Conservation (phyloP, 64 coral and sea anemone genomes). For the Montipora capricornis region DNA sequence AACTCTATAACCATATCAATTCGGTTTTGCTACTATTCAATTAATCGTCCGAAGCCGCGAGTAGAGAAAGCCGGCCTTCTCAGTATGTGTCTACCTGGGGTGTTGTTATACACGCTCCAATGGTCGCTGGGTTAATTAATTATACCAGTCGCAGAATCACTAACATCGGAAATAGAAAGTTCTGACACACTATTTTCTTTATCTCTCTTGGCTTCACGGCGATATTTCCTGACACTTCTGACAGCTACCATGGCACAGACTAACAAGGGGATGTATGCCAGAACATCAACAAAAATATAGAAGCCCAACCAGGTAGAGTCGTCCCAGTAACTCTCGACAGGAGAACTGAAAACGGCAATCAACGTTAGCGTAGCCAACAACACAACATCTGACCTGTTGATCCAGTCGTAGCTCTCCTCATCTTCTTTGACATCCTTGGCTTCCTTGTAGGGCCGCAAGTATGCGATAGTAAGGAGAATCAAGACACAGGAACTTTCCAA, state of each 20-base stretch:
- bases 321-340: background rate
- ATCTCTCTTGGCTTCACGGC: background rate
- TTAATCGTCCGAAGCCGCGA: too few relatives aligned
- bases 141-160: background rate
- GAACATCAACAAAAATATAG: background rate
- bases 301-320: background rate
- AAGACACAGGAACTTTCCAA: conserved; percentile 57
- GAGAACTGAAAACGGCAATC: conserved; percentile 69
- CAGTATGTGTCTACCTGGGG: too few relatives aligned
- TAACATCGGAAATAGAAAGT: background rate
- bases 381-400: conserved; percentile 36
- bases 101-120: too few relatives aligned
- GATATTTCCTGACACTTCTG: conserved; percentile 7
- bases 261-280: conserved; percentile 58
- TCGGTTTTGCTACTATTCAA: too few relatives aligned
- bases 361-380: conserved; percentile 40
- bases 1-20: too few relatives aligned
- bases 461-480: conserved; percentile 28
- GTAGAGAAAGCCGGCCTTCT: too few relatives aligned
- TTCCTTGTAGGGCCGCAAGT: conserved; percentile 35
- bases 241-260: conserved; percentile 11
- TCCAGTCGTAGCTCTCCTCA: conserved; percentile 44
- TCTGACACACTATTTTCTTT: background rate
- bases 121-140: too few relatives aligned
- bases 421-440: conserved; percentile 24